Evolutionary conservation across 1,140 invertebrate species (phyloP).

Genomic region (Calycopis cecrops): DNA sequence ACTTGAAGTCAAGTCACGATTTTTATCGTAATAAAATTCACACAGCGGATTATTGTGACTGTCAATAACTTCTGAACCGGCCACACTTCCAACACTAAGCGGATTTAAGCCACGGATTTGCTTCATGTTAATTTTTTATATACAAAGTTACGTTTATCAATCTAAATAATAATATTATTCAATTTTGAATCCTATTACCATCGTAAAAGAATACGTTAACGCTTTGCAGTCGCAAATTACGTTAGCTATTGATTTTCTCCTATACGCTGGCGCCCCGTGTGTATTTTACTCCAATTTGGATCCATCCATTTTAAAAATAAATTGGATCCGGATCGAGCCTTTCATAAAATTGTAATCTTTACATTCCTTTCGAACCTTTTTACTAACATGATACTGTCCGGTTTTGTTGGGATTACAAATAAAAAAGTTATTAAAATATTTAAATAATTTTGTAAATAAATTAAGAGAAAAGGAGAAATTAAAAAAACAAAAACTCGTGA

Average conservation of each 20-base stretch:
- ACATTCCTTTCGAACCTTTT: conserved; percentile 25
- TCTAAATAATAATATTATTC: conserved; percentile 17
- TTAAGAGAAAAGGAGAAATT: background rate
- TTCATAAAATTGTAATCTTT: conserved; percentile 35
- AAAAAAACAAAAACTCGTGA: background rate
- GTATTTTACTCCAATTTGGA: conserved; percentile 32
- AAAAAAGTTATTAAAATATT: conserved; percentile 4
- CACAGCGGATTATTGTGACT: conserved; percentile 22
- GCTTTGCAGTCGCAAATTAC: conserved; percentile 20
- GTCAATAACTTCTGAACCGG: conserved; percentile 25
- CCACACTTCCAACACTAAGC: conserved; percentile 26
- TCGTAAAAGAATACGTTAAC: conserved; percentile 19
- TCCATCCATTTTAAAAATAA: conserved; percentile 34
- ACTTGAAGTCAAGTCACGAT: too few relatives aligned
- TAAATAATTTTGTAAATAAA: background rate
- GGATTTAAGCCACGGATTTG: conserved; percentile 27
- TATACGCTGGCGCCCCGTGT: conserved; percentile 24
- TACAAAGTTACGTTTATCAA: conserved; percentile 17
- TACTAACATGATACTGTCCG: conserved; percentile 19
- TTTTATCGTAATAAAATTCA: conserved; percentile 12
- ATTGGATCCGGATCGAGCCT: conserved; percentile 30
- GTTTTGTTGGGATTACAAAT: conserved; percentile 16
- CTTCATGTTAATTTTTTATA: conserved; percentile 28
- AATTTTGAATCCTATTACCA: conserved; percentile 23
- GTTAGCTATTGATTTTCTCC: conserved; percentile 25